Evolutionary conservation across 2,888 invertebrate species (phyloP), one percentile per base, ranked within the genome.

Genomic region (Parnassius smintheus): DNA sequence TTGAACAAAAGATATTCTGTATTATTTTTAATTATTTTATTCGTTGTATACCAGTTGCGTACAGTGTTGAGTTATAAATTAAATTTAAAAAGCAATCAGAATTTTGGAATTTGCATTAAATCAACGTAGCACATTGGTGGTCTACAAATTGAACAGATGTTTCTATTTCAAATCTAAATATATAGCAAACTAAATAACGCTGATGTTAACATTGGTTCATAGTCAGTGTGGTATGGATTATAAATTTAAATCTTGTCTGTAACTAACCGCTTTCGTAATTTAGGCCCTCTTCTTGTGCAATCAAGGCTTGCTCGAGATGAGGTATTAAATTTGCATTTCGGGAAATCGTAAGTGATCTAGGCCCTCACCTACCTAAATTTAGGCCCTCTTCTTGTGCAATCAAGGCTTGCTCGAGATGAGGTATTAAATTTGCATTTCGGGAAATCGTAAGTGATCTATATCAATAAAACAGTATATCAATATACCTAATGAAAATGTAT

Each of bases 141-240:
- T 46, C 52, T 59, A 42, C 46, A 46, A 52, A 12, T 35, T 45
- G 25, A 46, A 59, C 35, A 59, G 49, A 44, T 35, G 49, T 44
- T 61, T 55, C 55, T 50, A 44, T 55, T 60, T 60, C 49, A 49
- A 44, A 25, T 12, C 9, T 45, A 45, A 53, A 53, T 25, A 51
- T 44, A 59, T 42, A 53, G 52, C 18, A 44, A 55, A 54, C 54
- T 54, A 60, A 54, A 61, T 25, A 55, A 50, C 51, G 22, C 11
- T 54, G 22, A 55, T 61, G 60, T 61, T 44, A 61, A 61, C 55
- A 61, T 50, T 44, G 60, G 50, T 55, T 58, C 58, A 50, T 50
- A 61, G 60, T 25, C 60, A n/a, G 55, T 55, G 50, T 55, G 49
- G 44, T 55, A 42, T 45, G 60, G 49, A 25, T 25, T 42, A 61